Base-by-base conservation (phyloP, 2,888 invertebrate genomes). In the Acanthococcus lagerstroemiae region DNA sequence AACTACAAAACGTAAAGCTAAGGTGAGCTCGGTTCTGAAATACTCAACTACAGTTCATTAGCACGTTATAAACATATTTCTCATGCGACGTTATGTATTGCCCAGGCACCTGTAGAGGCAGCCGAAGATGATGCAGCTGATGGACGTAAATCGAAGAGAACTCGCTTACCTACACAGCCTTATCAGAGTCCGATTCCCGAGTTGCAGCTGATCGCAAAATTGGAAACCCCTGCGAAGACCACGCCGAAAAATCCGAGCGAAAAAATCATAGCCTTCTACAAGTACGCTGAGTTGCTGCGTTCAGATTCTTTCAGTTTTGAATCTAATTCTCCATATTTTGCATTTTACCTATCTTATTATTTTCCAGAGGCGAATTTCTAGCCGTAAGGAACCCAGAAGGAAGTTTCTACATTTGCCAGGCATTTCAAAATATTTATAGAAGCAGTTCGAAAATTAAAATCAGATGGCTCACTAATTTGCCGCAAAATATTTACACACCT, bases 351-450 rank as follows among this genome's bases (percentile, higher is more conserved):
- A n/a, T 48, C 5, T 24, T 56, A 37, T 30, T 57, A 7, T 67
- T 66, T 67, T 68, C 71, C 73, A 85, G 90, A 76, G 89, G 90
- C 74, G 90, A 92, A 77, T 93, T 91, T 78, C 78, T 95, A 74
- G 94, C 93, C 1, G 91, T 94, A 0, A 83, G 94, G 71, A 94
- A 93, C 75, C 87, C 88, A 0, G 91, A 91, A 75, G 91, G 91
- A 71, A 84, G 87, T 69, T 90, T 89, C 78, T 90, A 87, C 76
- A 83, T 94, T 67, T 94, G 94, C 76, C 91, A 93, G 76, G 84
- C 91, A 0, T 84, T 88, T 78, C 92, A 93, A 78, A 93, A 94
- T 76, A 88, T 94, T 67, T 91, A 90, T 77, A 88, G 88, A 74
- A 85, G 85, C 56, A 89, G 90, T 30, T 83, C 86, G 68, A 86